phyloP scores from a whole-genome alignment of 2,888 invertebrate species.

The Lamellibrachia satsuma region DNA sequence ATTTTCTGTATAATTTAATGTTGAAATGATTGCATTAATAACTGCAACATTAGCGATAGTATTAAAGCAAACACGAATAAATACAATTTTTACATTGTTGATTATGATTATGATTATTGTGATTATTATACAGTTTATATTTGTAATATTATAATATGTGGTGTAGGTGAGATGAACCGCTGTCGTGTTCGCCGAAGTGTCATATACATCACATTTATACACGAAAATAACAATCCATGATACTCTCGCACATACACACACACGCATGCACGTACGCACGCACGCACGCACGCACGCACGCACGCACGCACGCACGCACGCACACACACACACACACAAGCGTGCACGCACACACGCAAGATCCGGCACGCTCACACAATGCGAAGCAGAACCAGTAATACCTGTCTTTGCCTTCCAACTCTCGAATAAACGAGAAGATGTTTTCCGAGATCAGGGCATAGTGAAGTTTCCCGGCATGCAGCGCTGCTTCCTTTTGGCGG shows the following conservation, averaged over 20 bases:
- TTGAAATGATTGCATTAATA: too few relatives aligned
- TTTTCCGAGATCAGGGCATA: slow-evolving; percentile 42
- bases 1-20: too few relatives aligned
- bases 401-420: slow-evolving; percentile 59
- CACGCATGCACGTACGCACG: too few relatives aligned
- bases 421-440: slow-evolving; percentile 56
- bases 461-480: slow-evolving; percentile 52
- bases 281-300: too few relatives aligned
- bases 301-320: too few relatives aligned
- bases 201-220: too few relatives aligned
- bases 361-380: too few relatives aligned
- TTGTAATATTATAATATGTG: not conserved
- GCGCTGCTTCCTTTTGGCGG: slow-evolving; percentile 43
- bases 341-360: not conserved
- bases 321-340: not conserved
- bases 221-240: not conserved
- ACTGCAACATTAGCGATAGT: not conserved
- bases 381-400: slow-evolving; percentile 28
- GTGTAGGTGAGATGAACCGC: too few relatives aligned
- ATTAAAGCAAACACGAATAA: not conserved
- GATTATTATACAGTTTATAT: not conserved
- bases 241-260: not conserved
- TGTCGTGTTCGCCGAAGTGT: too few relatives aligned
- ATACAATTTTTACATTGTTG: not conserved
- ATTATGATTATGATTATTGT: not conserved